A percentile compares a stretch with the other conserved stretches of the same genome.
Conservation (phyloP, 2,888 invertebrate genomes). For the Mechanitis messenoides region DNA sequence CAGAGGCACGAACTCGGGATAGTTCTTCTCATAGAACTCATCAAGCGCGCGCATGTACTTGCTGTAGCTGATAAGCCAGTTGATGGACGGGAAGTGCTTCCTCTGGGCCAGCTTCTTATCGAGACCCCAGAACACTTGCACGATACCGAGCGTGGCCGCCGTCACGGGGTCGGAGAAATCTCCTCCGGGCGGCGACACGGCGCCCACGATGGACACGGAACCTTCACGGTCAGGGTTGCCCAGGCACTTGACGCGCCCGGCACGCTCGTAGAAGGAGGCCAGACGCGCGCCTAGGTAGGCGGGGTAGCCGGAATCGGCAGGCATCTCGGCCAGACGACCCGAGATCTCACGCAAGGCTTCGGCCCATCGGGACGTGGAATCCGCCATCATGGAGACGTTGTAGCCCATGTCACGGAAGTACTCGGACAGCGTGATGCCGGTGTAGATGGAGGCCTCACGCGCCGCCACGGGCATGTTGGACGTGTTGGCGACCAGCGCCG, state of each 20-base stretch:
- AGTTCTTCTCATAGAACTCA: slow-evolving; percentile 99
- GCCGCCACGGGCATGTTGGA: slow-evolving; percentile 99
- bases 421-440: slow-evolving; percentile 99
- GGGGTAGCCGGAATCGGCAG: slow-evolving; percentile 98
- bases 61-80: slow-evolving; percentile 99
- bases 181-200: slow-evolving; percentile 99
- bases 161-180: slow-evolving; percentile 99
- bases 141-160: slow-evolving; percentile 98
- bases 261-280: slow-evolving; percentile 99
- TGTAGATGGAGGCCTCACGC: slow-evolving; percentile 99
- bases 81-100: slow-evolving; percentile 99
- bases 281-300: slow-evolving; percentile 98
- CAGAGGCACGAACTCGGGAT: slow-evolving; percentile 96
- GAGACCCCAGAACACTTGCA: slow-evolving; percentile 99
- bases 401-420: slow-evolving; percentile 99
- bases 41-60: slow-evolving; percentile 99
- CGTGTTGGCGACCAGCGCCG: slow-evolving; percentile 98
- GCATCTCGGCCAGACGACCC: slow-evolving; percentile 99
- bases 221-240: slow-evolving; percentile 99
- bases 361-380: slow-evolving; percentile 99
- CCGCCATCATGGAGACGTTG: slow-evolving; percentile 99
- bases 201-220: slow-evolving; percentile 99
- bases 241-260: slow-evolving; percentile 96
- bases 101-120: slow-evolving; percentile 99
- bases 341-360: slow-evolving; percentile 99